Base-by-base conservation (phyloP, 2,888 invertebrate species). In the Volucella zonaria region DNA sequence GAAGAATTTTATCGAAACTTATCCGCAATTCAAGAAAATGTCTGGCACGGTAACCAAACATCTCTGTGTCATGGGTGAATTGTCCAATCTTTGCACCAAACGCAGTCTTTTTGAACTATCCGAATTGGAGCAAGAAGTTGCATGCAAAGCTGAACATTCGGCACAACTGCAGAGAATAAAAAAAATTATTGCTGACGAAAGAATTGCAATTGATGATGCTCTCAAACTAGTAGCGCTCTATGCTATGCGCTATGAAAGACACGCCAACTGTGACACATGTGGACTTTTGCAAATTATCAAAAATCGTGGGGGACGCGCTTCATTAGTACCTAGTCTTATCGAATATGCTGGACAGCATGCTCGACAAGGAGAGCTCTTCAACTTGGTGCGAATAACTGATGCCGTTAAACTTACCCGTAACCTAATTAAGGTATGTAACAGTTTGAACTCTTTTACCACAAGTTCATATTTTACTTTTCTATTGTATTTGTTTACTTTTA, bases 1-100 rank as follows among this genome's bases (percentile, higher is more conserved):
- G 99, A 99, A 99, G 93, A 96, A 95, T 89, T 99, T 99, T 91
- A 97, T 99, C 0, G 99, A 99, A 91, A 96, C 96, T 12, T 99
- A 99, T 93, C 99, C 99, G 0, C 96, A 99, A 88, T 99, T 99
- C 91, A 99, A 98, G 93, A 97, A 97, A 94, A 95, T 97, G 94
- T 97, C 97, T 0, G 98, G 98, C 18, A 98, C 99, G 1, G 98
- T 99, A 31, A 95, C 98, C 8, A 99, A 99, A 91, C 99, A 99
- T 93, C 97, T 99, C 62, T 98, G 97, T 0, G 95, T 99, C 45
- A 97, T 99, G 70, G 98, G 98, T 0, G 99, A 99, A 92, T 93
- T 99, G 87, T 98, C 98, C 0, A 93, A 96, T 15, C 92, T 96
- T 83, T 97, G 99, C 56, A 94, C 94, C 43, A 94, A 94, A 54